Evolutionary conservation across 1,140 invertebrate genomes (phyloP).

Genomic region (Episyrphus balteatus): DNA sequence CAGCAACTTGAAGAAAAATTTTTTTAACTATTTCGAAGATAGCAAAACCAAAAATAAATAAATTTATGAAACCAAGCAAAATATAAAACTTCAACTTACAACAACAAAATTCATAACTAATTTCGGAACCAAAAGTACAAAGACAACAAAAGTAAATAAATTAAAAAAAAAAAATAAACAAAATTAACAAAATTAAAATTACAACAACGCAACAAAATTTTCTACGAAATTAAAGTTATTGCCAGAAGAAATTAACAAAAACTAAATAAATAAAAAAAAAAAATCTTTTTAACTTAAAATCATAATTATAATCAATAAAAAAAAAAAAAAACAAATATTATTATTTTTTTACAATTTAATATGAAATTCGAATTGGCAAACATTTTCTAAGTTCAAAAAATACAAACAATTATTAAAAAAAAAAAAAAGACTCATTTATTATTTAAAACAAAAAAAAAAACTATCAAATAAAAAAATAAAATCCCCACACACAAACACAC

Average conservation of each 20-base stretch:
- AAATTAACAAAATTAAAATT: too few relatives aligned
- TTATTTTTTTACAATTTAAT: not conserved
- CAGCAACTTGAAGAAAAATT: slow-evolving; percentile 9
- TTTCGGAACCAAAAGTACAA: slow-evolving; percentile 34
- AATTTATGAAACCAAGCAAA: not conserved
- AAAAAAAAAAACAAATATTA: not conserved
- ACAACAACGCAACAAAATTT: too few relatives aligned
- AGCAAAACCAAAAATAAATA: slow-evolving; percentile 4
- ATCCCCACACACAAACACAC: not conserved
- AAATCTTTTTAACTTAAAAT: slow-evolving; percentile 6
- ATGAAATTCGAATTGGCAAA: not conserved
- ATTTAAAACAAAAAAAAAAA: not conserved
- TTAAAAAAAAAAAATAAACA: too few relatives aligned
- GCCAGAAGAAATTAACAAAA: slow-evolving; percentile 3
- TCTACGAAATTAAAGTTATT: too few relatives aligned
- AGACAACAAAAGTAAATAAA: not conserved
- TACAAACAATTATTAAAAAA: not conserved
- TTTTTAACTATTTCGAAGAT: slow-evolving; percentile 5
- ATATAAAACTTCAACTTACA: not conserved
- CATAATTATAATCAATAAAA: slow-evolving; percentile 6
- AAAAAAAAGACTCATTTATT: not conserved
- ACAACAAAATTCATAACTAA: slow-evolving; percentile 7
- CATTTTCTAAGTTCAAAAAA: not conserved
- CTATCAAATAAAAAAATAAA: not conserved
- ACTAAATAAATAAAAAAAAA: slow-evolving; percentile 4